Conservation (phyloP, 2,888 invertebrate species). For the Gastracanthus pulcherrimus region DNA sequence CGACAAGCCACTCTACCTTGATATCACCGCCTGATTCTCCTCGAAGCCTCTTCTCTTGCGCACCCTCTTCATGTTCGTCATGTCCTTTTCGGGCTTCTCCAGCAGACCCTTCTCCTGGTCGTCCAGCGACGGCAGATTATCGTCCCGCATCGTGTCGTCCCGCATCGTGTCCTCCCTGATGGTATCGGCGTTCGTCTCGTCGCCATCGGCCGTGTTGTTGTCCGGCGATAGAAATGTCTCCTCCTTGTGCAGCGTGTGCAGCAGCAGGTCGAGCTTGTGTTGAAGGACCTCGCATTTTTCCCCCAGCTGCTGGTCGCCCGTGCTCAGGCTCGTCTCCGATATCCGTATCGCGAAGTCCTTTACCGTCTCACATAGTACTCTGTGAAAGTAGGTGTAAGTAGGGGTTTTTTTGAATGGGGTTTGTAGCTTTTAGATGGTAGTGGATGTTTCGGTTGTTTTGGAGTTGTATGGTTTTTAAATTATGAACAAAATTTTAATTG, state of each 20-base stretch:
- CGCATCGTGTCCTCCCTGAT: conserved; percentile 64
- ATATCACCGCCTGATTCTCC: conserved; percentile 81
- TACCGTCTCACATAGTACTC: conserved; percentile 87
- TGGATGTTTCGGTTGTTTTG: no score
- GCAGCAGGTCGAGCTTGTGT: conserved; percentile 86
- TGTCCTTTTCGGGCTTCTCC: conserved; percentile 80
- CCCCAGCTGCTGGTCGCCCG: conserved; percentile 82
- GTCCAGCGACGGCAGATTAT: conserved; percentile 62
- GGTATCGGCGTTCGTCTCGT: conserved; percentile 66
- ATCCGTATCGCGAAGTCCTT: conserved; percentile 86
- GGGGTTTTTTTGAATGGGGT: no score
- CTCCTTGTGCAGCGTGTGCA: conserved; percentile 78
- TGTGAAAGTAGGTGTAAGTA: conserved; percentile 66
- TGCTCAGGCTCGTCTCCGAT: conserved; percentile 80
- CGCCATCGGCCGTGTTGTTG: conserved; percentile 58
- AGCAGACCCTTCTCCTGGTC: conserved; percentile 76
- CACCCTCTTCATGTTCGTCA: conserved; percentile 77
- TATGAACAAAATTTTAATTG: no score
- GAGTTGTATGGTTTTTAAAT: no score
- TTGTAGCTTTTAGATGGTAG: no score
- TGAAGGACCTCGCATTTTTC: conserved; percentile 86
- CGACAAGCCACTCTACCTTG: conserved; percentile 75
- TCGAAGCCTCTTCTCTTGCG: conserved; percentile 77
- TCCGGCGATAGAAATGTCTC: conserved; percentile 44
- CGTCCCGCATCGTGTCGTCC: no score